Evolutionary conservation across 2,113 vertebrate species (phyloP).

Genomic region (Notiomystis cincta): DNA sequence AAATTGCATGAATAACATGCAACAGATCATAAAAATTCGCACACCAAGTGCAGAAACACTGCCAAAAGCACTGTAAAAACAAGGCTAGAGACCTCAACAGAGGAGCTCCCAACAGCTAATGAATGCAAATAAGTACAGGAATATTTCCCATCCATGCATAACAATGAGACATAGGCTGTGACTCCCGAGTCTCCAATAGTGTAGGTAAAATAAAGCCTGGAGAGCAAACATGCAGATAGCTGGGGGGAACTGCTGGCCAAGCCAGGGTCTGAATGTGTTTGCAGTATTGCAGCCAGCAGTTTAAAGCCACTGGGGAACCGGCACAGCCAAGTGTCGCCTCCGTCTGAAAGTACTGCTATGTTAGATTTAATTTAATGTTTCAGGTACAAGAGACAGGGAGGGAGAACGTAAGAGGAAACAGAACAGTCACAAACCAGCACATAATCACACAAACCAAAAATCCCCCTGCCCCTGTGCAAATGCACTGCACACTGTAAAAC

Average conservation of each 20-base stretch:
- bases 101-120: slow-evolving; percentile 72
- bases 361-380: not conserved
- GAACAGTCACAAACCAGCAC: not conserved
- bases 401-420: slow-evolving; percentile 20
- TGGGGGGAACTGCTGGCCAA: not conserved
- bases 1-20: slow-evolving; percentile 83
- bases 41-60: slow-evolving; percentile 73
- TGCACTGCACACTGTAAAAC: not conserved
- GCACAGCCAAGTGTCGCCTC: not conserved
- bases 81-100: slow-evolving; percentile 74
- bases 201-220: slow-evolving; percentile 56
- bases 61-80: slow-evolving; percentile 76
- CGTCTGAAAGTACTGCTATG: not conserved
- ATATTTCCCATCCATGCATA: slow-evolving; percentile 69
- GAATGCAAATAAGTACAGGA: slow-evolving; percentile 75
- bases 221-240: not conserved
- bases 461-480: not conserved
- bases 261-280: slow-evolving; percentile 10
- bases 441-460: not conserved
- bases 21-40: slow-evolving; percentile 81
- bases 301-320: not conserved
- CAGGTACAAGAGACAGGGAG: slow-evolving; percentile 9
- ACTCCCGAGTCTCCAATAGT: slow-evolving; percentile 34
- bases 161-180: slow-evolving; percentile 66
- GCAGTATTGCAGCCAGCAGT: slow-evolving; percentile 19